A percentile compares a stretch with the other conserved stretches of the same genome.
phyloP scores from a whole-genome alignment of 2,113 vertebrate species.

The Danionella cerebrum region DNA sequence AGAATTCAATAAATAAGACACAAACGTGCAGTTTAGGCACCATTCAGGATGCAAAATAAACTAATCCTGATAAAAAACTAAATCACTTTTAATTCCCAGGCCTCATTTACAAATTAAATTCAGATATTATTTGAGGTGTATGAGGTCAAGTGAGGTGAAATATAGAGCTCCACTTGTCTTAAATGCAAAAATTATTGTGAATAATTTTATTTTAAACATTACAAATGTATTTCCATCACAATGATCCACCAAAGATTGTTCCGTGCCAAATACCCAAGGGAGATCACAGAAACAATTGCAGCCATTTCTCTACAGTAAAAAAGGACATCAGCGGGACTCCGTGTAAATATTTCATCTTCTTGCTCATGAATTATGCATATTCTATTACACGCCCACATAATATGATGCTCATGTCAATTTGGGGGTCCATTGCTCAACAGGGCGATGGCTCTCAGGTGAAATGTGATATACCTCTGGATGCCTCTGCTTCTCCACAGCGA shows the following conservation, averaged over 20 bases:
- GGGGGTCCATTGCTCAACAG: constrained; percentile 38
- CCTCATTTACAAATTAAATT: background rate
- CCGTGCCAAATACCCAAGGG: background rate
- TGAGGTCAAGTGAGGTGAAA: background rate
- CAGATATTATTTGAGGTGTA: too few species aligned
- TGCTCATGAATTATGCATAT: constrained; percentile 48
- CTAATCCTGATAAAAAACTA: background rate
- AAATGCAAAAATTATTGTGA: background rate
- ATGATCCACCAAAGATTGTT: background rate
- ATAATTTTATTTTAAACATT: too few species aligned
- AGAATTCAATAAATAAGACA: background rate
- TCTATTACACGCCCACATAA: constrained; percentile 44
- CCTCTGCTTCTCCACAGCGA: constrained; percentile 16
- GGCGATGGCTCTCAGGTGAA: constrained; percentile 34
- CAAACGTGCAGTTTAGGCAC: background rate
- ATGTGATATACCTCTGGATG: constrained; percentile 36
- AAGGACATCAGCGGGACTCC: constrained; percentile 22
- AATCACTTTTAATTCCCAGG: background rate
- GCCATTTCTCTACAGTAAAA: constrained; percentile 25
- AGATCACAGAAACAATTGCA: background rate
- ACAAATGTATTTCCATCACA: too few species aligned
- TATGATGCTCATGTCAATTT: constrained; percentile 39
- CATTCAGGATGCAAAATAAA: background rate
- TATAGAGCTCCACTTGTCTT: background rate
- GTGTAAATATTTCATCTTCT: constrained; percentile 56